Base-by-base conservation (phyloP, 92 coral and sea anemone species). In the Paramuricea clavata region DNA sequence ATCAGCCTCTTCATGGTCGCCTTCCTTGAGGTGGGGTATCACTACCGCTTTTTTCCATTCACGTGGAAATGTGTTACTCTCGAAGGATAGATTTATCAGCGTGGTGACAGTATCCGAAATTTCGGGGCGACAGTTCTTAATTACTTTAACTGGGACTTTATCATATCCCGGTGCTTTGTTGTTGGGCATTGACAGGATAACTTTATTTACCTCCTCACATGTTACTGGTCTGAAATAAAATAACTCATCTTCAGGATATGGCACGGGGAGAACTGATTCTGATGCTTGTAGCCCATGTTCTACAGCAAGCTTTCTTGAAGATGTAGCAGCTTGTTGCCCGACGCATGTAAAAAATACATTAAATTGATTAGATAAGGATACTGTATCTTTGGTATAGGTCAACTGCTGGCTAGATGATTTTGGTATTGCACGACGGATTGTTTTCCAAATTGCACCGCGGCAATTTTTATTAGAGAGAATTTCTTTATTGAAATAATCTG, bases 131-230 rank as follows among this genome's bases (percentile, higher is more conserved):
- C 88, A 84, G 74, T 84, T 57, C 69, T 84, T 72, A 13, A 72
- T 57, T 54, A 73, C 72, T 36, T 32, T n/a, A 74, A 84, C 35
- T 34, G 83, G 72, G 15, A 85, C 85, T 64, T 80, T 89, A 64
- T 89, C 87, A 39, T 68, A 69, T 43, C 74, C 83, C 52, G 82
- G 88, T 17, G 88, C 88, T 86, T 90, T 90, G 79, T 90, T 90
- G 19, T 81, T 39, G 31, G 85, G 90, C 85, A 90, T 78, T 31
- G 49, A 30, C 90, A 86, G 75, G 47, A 90, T 74, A 42, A 82
- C 88, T 43, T 90, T 67, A 13, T 61, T 42, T 27, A 90, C 90
- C 35, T 81, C 81, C 52, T 49, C 83, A 69, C 73, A 21, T 31
- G 81, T 31, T 16, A 81, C 74, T 9, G 28, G 28, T 34, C 22